Evolutionary conservation across 2,888 invertebrate genomes (phyloP).

Genomic region (Drosophila niveifrons): DNA sequence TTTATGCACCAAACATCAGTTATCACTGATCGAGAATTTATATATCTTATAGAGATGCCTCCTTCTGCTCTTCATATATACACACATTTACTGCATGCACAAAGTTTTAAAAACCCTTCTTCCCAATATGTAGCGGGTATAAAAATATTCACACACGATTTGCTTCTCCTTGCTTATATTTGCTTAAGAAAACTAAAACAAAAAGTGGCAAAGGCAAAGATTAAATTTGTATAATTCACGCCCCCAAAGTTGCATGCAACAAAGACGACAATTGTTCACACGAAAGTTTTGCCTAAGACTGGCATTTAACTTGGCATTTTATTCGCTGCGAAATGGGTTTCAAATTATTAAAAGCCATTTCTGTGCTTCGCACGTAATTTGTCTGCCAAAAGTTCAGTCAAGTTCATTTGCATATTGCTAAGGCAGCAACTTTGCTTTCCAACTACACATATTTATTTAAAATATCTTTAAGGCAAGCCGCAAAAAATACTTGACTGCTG

Average conservation of each 20-base stretch:
- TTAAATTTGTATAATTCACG: not conserved
- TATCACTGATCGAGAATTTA: too few species aligned
- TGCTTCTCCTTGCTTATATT: not conserved
- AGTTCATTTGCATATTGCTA: conserved; percentile 48
- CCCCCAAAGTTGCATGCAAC: conserved; percentile 4
- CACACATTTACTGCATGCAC: too few species aligned
- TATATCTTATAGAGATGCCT: too few species aligned
- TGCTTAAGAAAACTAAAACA: conserved; percentile 11
- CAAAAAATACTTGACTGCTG: not conserved
- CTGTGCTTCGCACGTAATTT: conserved; percentile 46
- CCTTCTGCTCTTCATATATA: too few species aligned
- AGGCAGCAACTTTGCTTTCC: not conserved
- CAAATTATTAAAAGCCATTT: conserved; percentile 44
- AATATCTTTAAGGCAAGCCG: not conserved
- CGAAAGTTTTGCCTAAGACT: conserved; percentile 25
- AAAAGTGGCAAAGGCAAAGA: not conserved
- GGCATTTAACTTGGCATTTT: conserved; percentile 15
- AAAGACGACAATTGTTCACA: conserved; percentile 29
- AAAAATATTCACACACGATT: not conserved
- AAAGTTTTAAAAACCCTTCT: too few species aligned
- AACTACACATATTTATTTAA: conserved; percentile 1
- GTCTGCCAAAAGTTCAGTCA: conserved; percentile 50
- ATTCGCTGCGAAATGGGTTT: conserved; percentile 23
- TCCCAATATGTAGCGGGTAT: too few species aligned
- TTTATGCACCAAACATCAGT: too few species aligned